Evolutionary conservation across 2,113 vertebrate genomes (phyloP).

Genomic region (Lasiurus borealis): DNA sequence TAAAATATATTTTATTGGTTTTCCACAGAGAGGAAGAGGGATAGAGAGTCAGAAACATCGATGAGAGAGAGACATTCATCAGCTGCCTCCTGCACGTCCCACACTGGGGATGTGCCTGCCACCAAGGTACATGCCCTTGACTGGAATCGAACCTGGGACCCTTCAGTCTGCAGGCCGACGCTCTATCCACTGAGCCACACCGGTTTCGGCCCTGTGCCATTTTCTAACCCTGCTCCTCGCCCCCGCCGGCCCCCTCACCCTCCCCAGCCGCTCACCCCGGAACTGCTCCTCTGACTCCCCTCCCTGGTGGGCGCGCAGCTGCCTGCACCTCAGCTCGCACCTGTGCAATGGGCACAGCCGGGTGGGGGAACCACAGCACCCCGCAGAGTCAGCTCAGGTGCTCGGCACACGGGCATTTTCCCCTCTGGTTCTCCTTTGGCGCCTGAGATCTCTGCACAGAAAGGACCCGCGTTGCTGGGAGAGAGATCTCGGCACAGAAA

Average conservation of each 20-base stretch:
- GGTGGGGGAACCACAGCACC: too few relatives aligned
- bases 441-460: background rate
- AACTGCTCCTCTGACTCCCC: background rate
- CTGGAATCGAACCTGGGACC: too few relatives aligned
- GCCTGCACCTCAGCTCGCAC: background rate
- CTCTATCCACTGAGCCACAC: too few relatives aligned
- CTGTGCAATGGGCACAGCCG: background rate
- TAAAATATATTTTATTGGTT: too few relatives aligned
- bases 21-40: too few relatives aligned
- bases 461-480: background rate
- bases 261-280: background rate
- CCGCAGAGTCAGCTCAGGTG: background rate
- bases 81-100: too few relatives aligned
- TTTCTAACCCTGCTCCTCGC: background rate
- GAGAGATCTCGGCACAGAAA: background rate
- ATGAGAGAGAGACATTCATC: too few relatives aligned
- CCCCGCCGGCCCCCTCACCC: accelerated
- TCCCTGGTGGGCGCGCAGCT: accelerated
- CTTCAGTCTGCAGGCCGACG: too few relatives aligned
- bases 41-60: too few relatives aligned
- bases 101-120: too few relatives aligned
- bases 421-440: background rate
- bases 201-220: too few relatives aligned
- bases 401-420: accelerated
- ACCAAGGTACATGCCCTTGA: too few relatives aligned